Base-by-base conservation (phyloP, 2,797 vertebrate species). In the Rhinichthys osculus region DNA sequence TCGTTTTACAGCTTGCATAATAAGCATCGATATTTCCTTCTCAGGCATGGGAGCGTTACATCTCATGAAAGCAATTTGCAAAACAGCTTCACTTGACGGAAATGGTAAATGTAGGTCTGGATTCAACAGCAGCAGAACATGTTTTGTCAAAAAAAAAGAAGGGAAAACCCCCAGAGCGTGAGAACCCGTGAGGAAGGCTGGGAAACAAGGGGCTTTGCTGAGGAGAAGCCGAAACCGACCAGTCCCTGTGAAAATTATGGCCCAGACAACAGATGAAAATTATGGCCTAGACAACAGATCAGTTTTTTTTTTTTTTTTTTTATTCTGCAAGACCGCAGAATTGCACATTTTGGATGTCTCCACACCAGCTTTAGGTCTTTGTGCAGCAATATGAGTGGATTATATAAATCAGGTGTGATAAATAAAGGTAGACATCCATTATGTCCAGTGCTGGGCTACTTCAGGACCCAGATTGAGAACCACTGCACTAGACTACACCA, bases 81-180 rank as follows among this genome's bases (percentile, higher is more conserved):
- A 83, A 81, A 72, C 3, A 67, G 66, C 54, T 83, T 81, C 42
- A 64, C 69, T 69, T 30, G 70, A 81, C 40, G 59, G 72, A 86
- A 67, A 81, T 27, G 69, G 71, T 66, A 52, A 81, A 82, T 40
- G 35, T 16, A 59, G 38, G 19, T 82, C 71, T 82, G 72, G 62
- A 76, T 77, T 42, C 35, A 47, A 76, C 62, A 82, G 50, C 79
- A 54, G 73, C 38, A 70, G 71, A 54, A 77, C 35, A 82, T 82
- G 66, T 79, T 85, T 76, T 66, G 69, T 85, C 7, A 21, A 82
- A 47, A 82, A 86, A 47, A 82, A 86, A 69, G n/a, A n/a, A 67
- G 85, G 80, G 81, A 86, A 86, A 86, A 72, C 64, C 85, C 80
- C 80, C 17, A 83, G 76, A 83, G 81, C 67, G 81, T 78, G 80